phyloP scores from a whole-genome alignment of 2,888 invertebrate species.

The Athripsodes cinereus region DNA sequence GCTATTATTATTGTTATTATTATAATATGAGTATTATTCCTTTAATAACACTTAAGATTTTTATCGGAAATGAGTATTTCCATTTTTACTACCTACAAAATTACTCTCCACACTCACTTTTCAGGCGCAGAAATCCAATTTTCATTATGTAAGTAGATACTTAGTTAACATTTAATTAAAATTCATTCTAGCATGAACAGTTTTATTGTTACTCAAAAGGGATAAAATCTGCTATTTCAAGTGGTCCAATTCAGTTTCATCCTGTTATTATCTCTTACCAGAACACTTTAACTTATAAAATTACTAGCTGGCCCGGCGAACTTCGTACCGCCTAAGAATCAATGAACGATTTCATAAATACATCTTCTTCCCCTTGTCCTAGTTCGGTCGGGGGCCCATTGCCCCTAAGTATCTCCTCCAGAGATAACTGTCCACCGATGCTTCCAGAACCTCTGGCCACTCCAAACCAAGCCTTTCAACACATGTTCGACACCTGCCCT shows the following conservation, averaged over 20 bases:
- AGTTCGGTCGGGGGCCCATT: too few species aligned
- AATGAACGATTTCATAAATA: too few species aligned
- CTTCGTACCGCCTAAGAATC: too few species aligned
- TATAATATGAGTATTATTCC: not conserved
- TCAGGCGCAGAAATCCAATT: constrained; percentile 14
- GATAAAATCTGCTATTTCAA: constrained; percentile 23
- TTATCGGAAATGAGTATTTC: not conserved
- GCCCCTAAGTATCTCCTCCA: too few species aligned
- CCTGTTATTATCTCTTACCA: constrained; percentile 17
- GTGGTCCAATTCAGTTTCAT: constrained; percentile 18
- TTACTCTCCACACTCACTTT: constrained; percentile 8
- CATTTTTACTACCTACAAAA: constrained; percentile 7
- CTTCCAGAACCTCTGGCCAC: too few species aligned
- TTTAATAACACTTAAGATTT: constrained; percentile 4
- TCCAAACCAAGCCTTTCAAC: too few species aligned
- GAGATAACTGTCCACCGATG: too few species aligned
- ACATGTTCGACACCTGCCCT: too few species aligned
- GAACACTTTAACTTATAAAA: constrained; percentile 21
- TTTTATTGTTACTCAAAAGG: constrained; percentile 22
- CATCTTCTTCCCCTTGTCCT: too few species aligned
- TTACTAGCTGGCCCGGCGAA: too few species aligned
- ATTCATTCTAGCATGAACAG: constrained; percentile 22
- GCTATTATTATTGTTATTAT: not conserved
- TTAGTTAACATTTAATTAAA: constrained; percentile 21
- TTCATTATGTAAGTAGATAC: constrained; percentile 19